phyloP scores from a whole-genome alignment of 2,888 invertebrate species.

The Dasypogon diadema region DNA sequence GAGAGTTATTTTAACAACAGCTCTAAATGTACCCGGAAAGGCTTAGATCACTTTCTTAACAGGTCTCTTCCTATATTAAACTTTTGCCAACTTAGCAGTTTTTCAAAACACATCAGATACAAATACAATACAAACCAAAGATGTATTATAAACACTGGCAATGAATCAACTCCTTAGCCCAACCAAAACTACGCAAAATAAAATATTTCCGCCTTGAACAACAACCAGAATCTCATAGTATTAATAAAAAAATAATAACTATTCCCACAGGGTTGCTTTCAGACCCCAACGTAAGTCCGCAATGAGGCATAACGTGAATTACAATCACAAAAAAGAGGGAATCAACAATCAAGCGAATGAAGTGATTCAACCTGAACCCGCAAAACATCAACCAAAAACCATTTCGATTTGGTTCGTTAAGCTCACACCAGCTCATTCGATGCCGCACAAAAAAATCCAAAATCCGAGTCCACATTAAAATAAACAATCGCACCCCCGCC shows the following conservation, averaged over 20 bases:
- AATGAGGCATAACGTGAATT: slow-evolving; percentile 38
- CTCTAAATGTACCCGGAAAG: too few species aligned
- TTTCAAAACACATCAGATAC: too few species aligned
- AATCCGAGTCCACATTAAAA: slow-evolving; percentile 28
- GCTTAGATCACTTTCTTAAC: too few species aligned
- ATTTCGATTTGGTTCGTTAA: slow-evolving; percentile 52
- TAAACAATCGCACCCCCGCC: slow-evolving; percentile 32
- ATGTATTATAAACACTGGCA: too few species aligned
- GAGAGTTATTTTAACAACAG: too few species aligned
- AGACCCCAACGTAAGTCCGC: slow-evolving; percentile 39
- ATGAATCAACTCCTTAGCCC: too few species aligned
- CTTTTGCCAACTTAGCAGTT: too few species aligned
- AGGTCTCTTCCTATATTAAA: too few species aligned
- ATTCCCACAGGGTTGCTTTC: slow-evolving; percentile 21
- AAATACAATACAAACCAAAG: too few species aligned
- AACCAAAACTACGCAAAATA: too few species aligned
- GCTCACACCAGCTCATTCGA: slow-evolving; percentile 44
- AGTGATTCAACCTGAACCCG: slow-evolving; percentile 52
- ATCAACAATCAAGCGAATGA: slow-evolving; percentile 44
- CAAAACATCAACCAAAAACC: slow-evolving; percentile 51
- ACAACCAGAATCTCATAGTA: too few species aligned
- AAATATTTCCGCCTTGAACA: too few species aligned
- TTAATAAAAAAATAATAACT: neutral
- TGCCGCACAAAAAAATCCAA: slow-evolving; percentile 26
- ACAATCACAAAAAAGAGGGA: slow-evolving; percentile 14